Conservation (phyloP, 64 coral and sea anemone genomes). For the Anthopleura sola region DNA sequence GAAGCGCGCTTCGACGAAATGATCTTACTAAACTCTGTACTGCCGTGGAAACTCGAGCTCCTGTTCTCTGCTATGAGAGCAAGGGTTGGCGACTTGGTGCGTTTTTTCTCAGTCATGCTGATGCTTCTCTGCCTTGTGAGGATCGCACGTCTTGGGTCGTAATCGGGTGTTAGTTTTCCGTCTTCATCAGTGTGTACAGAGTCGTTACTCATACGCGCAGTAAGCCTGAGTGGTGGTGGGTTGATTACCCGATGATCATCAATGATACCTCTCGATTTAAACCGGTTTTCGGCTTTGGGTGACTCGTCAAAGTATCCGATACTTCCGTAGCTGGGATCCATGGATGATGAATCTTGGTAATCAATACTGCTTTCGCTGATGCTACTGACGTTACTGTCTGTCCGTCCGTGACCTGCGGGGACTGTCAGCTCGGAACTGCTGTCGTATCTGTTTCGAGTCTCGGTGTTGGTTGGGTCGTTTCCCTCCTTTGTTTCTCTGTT, state of each 20-base stretch:
- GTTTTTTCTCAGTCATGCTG: slow-evolving; percentile 73
- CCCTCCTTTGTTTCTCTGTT: neutral
- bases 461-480: neutral
- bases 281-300: neutral
- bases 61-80: slow-evolving; percentile 80
- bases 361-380: slow-evolving; percentile 60
- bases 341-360: slow-evolving; percentile 7
- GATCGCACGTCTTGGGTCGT: neutral
- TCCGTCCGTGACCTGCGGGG: slow-evolving; percentile 35
- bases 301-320: neutral
- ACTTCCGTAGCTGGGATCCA: neutral
- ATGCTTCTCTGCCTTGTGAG: slow-evolving; percentile 53
- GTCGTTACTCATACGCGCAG: neutral
- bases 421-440: slow-evolving; percentile 35
- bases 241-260: neutral
- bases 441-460: slow-evolving; percentile 8
- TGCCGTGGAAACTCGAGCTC: slow-evolving; percentile 85
- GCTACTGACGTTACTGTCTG: slow-evolving; percentile 60
- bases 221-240: neutral
- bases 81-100: slow-evolving; percentile 72
- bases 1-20: slow-evolving; percentile 45
- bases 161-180: neutral
- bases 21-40: slow-evolving; percentile 77
- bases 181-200: neutral
- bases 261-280: neutral